Percentiles rank a stretch among this genome's conserved stretches.
phyloP scores from a whole-genome alignment of 2,888 invertebrate genomes.

The Penaeus monodon region DNA sequence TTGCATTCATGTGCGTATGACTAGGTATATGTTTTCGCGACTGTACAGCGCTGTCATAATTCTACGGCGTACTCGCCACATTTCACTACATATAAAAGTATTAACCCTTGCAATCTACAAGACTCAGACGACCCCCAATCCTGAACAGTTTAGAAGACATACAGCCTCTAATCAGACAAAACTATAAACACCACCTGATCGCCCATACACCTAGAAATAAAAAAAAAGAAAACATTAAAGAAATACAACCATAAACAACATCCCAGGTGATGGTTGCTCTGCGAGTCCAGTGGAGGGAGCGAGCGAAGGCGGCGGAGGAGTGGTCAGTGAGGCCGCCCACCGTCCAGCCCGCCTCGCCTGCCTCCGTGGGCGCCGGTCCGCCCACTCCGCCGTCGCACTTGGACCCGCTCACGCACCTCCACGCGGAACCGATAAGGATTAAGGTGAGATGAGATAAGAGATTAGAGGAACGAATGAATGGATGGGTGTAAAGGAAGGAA shows the following conservation, averaged over 20 bases:
- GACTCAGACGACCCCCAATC: too few species aligned
- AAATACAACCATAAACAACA: too few species aligned
- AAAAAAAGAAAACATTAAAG: too few species aligned
- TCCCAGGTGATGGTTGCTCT: constrained; percentile 52
- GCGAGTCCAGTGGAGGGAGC: constrained; percentile 56
- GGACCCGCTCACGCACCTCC: constrained; percentile 49
- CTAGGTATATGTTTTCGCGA: too few species aligned
- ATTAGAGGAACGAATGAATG: too few species aligned
- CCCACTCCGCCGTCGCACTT: constrained; percentile 40
- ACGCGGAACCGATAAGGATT: constrained; percentile 72
- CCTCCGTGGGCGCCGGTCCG: constrained; percentile 38
- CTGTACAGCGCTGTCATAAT: background rate
- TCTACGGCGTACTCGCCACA: background rate
- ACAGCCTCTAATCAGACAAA: background rate
- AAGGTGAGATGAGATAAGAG: constrained; percentile 67
- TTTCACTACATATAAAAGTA: too few species aligned
- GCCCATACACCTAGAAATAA: background rate
- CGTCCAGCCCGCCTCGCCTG: constrained; percentile 52
- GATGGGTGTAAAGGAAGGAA: too few species aligned
- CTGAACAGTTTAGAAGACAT: too few species aligned
- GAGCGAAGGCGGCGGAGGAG: constrained; percentile 53
- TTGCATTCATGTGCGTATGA: too few species aligned
- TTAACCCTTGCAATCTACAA: too few species aligned
- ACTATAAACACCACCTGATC: background rate
- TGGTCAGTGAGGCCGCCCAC: constrained; percentile 54